Conservation (phyloP, 1,140 invertebrate genomes). For the Psix sp. region DNA sequence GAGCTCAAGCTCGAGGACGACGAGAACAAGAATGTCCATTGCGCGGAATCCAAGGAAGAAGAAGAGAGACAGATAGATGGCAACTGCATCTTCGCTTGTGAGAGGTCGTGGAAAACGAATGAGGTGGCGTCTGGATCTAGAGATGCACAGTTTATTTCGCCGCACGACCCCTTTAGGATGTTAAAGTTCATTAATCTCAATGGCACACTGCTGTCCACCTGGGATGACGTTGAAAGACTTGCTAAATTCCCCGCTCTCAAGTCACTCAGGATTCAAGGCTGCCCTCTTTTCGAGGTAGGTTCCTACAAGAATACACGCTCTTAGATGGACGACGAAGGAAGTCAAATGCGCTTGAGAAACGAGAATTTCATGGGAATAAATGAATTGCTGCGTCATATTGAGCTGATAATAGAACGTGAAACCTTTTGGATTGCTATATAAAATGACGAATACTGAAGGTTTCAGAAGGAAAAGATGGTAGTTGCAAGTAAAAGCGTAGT, state of each 20-base stretch:
- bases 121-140: conserved; percentile 76
- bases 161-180: conserved; percentile 81
- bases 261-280: conserved; percentile 87
- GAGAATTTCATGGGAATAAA: too few relatives aligned
- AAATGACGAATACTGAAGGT: too few relatives aligned
- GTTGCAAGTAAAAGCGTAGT: too few relatives aligned
- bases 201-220: conserved; percentile 87
- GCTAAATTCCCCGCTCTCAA: conserved; percentile 88
- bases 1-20: conserved; percentile 42
- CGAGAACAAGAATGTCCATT: conserved; percentile 52
- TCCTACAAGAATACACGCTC: too few relatives aligned
- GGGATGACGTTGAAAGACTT: conserved; percentile 92
- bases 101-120: conserved; percentile 63
- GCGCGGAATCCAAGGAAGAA: conserved; percentile 36
- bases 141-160: conserved; percentile 67
- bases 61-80: conserved; percentile 29
- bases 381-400: too few relatives aligned
- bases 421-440: too few relatives aligned
- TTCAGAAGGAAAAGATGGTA: too few relatives aligned
- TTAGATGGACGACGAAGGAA: too few relatives aligned
- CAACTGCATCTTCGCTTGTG: conserved; percentile 38
- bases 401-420: too few relatives aligned
- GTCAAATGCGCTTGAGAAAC: too few relatives aligned
- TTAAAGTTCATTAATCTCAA: conserved; percentile 90
- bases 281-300: conserved; percentile 75